These are phyloP conservation scores for Emys orbicularis DNA, from an alignment of 2,797 vertebrate species.

Conservation along the genomic window DNA sequence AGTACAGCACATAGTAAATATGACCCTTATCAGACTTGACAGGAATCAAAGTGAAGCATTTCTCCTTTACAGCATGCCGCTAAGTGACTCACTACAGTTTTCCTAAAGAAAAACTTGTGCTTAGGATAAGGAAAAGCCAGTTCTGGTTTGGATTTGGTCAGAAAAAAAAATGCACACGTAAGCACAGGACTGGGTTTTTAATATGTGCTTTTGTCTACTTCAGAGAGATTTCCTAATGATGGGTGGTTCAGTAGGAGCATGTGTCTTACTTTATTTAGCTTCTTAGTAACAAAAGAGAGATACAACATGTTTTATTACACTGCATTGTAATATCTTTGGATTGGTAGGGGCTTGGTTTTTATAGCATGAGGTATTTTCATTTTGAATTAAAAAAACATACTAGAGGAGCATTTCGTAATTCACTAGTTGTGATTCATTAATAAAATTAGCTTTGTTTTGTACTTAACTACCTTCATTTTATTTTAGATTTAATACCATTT, in stretches of 20 bases:
- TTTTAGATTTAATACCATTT: not conserved
- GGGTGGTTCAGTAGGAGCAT: not conserved
- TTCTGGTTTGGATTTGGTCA: slow-evolving; percentile 27
- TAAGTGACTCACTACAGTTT: slow-evolving; percentile 43
- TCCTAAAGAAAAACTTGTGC: not conserved
- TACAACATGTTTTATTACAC: slow-evolving; percentile 20
- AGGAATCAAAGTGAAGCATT: slow-evolving; percentile 43
- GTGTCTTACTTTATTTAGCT: slow-evolving; percentile 45
- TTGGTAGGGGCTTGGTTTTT: slow-evolving; percentile 10
- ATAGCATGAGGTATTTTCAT: not conserved
- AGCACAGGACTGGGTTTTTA: slow-evolving; percentile 18
- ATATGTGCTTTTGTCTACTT: slow-evolving; percentile 34
- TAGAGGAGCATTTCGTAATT: not conserved
- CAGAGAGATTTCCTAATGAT: slow-evolving; percentile 52
- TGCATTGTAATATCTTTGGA: slow-evolving; percentile 43
- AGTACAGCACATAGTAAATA: slow-evolving; percentile 26
- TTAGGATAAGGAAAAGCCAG: slow-evolving; percentile 9
- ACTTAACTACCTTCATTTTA: not conserved
- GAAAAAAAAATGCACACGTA: slow-evolving; percentile 20
- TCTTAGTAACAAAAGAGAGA: slow-evolving; percentile 48
- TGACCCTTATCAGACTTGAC: slow-evolving; percentile 20
- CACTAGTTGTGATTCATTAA: slow-evolving; percentile 1
- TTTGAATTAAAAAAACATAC: not conserved
- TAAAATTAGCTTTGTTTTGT: not conserved
- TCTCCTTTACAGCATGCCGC: slow-evolving; percentile 25